These are phyloP conservation scores for Perccottus glenii DNA, from an alignment of 2,113 vertebrate species.

Conservation along the genomic window DNA sequence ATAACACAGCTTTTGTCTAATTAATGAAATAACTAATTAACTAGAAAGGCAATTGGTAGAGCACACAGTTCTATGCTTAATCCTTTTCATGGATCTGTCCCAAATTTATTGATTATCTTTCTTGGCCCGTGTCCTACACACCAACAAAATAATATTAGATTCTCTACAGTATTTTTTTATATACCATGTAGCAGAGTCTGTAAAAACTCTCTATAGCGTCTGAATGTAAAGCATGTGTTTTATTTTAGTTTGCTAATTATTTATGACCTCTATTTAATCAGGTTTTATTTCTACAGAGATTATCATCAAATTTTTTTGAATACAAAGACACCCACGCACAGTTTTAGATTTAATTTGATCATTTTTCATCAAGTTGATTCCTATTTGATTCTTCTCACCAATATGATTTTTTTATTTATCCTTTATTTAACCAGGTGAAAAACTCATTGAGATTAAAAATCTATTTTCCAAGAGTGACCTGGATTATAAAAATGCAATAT, in stretches of 20 bases:
- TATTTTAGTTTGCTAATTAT: conserved; percentile 15
- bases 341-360: conserved; percentile 20
- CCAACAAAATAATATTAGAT: conserved; percentile 6
- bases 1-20: conserved; percentile 3
- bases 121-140: conserved; percentile 1
- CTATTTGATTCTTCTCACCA: conserved; percentile 2
- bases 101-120: conserved; percentile 5
- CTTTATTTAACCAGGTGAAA: no score
- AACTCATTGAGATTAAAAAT: no score
- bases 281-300: conserved; percentile 22
- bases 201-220: not conserved
- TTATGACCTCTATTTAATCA: conserved; percentile 27
- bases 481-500: not conserved
- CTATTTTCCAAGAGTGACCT: no score
- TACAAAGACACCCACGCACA: conserved; percentile 2
- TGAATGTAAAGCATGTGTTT: not conserved
- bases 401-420: no score
- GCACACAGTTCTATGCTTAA: not conserved
- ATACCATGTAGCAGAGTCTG: not conserved
- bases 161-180: conserved; percentile 5
- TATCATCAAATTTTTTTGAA: conserved; percentile 11
- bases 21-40: conserved; percentile 9
- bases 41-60: conserved; percentile 5
- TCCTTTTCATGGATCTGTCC: conserved; percentile 3
- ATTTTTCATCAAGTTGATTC: conserved; percentile 10